phyloP scores from a whole-genome alignment of 1,140 invertebrate genomes.

The Drosophila gunungcola region DNA sequence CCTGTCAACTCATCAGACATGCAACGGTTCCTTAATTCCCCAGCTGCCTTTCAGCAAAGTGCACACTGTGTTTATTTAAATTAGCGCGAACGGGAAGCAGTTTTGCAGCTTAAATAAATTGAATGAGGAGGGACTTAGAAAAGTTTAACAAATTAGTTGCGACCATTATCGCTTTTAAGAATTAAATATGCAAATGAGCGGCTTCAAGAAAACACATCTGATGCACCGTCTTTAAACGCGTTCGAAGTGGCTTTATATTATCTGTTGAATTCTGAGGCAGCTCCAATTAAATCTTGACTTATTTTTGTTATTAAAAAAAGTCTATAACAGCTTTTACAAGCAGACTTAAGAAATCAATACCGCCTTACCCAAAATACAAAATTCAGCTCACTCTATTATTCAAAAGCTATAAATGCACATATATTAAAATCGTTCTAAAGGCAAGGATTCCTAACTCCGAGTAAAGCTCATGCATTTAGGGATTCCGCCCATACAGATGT shows the following conservation, averaged over 20 bases:
- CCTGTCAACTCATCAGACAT: slow-evolving; percentile 78
- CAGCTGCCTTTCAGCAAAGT: slow-evolving; percentile 40
- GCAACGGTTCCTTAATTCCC: slow-evolving; percentile 63
- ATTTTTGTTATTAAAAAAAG: too few relatives aligned
- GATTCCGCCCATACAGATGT: slow-evolving; percentile 66
- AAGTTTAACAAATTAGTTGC: slow-evolving; percentile 10
- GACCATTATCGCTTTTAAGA: slow-evolving; percentile 19
- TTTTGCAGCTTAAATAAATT: slow-evolving; percentile 51
- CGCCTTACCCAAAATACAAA: neutral
- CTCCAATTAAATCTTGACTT: too few relatives aligned
- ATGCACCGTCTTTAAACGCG: neutral
- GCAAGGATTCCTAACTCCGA: neutral
- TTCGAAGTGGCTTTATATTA: neutral
- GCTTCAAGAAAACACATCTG: neutral
- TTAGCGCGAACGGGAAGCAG: slow-evolving; percentile 48
- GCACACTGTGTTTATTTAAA: slow-evolving; percentile 80
- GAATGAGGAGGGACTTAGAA: slow-evolving; percentile 26
- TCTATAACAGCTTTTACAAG: too few relatives aligned
- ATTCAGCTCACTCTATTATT: neutral
- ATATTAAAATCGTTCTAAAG: slow-evolving; percentile 25
- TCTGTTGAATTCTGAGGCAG: too few relatives aligned
- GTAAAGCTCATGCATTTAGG: slow-evolving; percentile 46
- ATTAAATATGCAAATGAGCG: slow-evolving; percentile 51
- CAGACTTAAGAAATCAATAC: neutral
- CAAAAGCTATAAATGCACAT: slow-evolving; percentile 40